phyloP scores from a whole-genome alignment of 2,888 invertebrate species.

The Sinotaia quadrata region DNA sequence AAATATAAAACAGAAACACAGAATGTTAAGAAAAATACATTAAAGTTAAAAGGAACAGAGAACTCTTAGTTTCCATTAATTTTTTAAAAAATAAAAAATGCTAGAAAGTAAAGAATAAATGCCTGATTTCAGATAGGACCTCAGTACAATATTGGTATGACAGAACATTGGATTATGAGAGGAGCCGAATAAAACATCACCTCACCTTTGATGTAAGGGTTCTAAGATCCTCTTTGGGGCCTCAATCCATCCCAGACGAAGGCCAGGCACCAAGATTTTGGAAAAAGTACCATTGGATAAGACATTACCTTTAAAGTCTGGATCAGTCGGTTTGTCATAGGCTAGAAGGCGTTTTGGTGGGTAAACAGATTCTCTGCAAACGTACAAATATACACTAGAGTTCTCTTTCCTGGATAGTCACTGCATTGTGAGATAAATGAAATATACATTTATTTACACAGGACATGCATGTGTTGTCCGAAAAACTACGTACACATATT shows the following conservation, averaged over 20 bases:
- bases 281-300: conserved; percentile 80
- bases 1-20: too few species aligned
- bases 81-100: too few species aligned
- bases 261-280: conserved; percentile 78
- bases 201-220: conserved; percentile 53
- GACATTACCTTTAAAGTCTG: conserved; percentile 74
- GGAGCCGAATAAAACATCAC: too few species aligned
- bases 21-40: too few species aligned
- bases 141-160: too few species aligned
- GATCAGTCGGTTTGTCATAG: conserved; percentile 74
- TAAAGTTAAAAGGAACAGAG: too few species aligned
- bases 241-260: conserved; percentile 81
- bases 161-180: too few species aligned
- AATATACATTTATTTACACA: background rate
- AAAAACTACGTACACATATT: background rate
- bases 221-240: conserved; percentile 69
- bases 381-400: too few species aligned
- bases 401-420: background rate
- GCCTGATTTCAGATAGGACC: too few species aligned
- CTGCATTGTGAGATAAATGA: background rate
- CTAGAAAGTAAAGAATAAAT: too few species aligned
- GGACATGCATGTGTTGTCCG: background rate
- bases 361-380: conserved; percentile 48
- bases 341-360: conserved; percentile 75
- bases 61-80: too few species aligned